Conservation (phyloP, 1,140 invertebrate species). For the Vollenhovia emeryi region DNA sequence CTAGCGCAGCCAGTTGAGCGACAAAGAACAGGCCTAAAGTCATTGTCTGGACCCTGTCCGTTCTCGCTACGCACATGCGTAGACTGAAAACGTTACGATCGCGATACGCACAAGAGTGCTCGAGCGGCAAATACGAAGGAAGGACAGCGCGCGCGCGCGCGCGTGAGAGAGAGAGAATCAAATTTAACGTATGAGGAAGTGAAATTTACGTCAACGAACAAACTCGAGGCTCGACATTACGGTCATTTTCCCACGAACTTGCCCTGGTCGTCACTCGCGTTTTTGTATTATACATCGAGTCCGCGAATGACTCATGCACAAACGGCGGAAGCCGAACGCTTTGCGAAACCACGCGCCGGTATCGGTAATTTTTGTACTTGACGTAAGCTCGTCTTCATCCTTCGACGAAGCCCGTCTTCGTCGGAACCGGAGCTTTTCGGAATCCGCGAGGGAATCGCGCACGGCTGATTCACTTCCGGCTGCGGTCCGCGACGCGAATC, state of each 20-base stretch:
- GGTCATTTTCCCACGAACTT: background rate
- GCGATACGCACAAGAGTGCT: background rate
- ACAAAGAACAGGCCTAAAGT: background rate
- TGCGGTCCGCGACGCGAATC: slow-evolving; percentile 7
- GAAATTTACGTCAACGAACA: background rate
- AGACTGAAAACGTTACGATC: background rate
- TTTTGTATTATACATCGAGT: background rate
- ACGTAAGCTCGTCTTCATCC: background rate
- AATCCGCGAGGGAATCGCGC: background rate
- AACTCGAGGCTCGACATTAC: background rate
- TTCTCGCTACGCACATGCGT: background rate
- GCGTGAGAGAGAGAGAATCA: background rate
- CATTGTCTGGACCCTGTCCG: background rate
- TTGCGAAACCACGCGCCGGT: too few relatives aligned
- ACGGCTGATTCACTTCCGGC: slow-evolving; percentile 37
- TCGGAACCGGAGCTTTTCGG: background rate
- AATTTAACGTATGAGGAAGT: too few relatives aligned
- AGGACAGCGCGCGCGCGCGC: background rate
- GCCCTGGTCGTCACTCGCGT: background rate
- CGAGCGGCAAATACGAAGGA: background rate
- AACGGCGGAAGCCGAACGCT: too few relatives aligned
- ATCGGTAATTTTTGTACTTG: background rate
- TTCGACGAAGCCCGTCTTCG: background rate
- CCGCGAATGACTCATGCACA: background rate
- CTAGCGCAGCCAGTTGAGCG: too few relatives aligned